Base-by-base conservation (phyloP, 2,888 invertebrate genomes). In the Caenorhabditis japonica region DNA sequence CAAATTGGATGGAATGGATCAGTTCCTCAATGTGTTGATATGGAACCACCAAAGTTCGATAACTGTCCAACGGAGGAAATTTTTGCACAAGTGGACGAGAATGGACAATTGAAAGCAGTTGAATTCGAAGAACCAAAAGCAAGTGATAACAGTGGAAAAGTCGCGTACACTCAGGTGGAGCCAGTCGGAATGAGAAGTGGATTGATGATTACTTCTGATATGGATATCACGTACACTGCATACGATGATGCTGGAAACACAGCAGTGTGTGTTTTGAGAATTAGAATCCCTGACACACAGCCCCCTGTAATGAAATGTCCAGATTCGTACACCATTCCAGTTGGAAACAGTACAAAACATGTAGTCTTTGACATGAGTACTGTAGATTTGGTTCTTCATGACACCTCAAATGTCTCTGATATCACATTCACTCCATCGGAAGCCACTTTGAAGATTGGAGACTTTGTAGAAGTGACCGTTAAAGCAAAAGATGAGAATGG, bases 201-300 rank as follows among this genome's bases (percentile, higher is more conserved):
- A 5, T 59, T 75, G 3, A 80, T 81, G 55, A 76, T 88, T 44
- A 77, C 79, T 10, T 53, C 58, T 0, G 79, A 82, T 21, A 74
- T 60, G 13, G 79, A 82, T 30, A 59, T 82, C 36, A 55, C 94
- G 90, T 97, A 96, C 86, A 93, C 95, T 0, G 97, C 97, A 3
- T 97, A 94, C 85, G 97, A 97, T 89, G 94, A 94, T 85, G 96
- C 96, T 87, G 96, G 96, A 80, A 97, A 97, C 87, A 95, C 95
- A 13, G 97, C 96, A 13, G 94, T 95, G 87, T 97, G 97, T 87
- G 93, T 94, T 90, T 94, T 97, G 30, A 94, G 95, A 84, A 94
- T 97, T 30, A 94, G 87, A 60, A 83, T 87, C 46, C 85, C 85
- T 13, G 86, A 87, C 75, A 86, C 84, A 2, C 81, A 81, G 36